These are phyloP conservation scores for Callospermophilus lateralis DNA, from an alignment of 2,113 vertebrate species.

Conservation along the genomic window DNA sequence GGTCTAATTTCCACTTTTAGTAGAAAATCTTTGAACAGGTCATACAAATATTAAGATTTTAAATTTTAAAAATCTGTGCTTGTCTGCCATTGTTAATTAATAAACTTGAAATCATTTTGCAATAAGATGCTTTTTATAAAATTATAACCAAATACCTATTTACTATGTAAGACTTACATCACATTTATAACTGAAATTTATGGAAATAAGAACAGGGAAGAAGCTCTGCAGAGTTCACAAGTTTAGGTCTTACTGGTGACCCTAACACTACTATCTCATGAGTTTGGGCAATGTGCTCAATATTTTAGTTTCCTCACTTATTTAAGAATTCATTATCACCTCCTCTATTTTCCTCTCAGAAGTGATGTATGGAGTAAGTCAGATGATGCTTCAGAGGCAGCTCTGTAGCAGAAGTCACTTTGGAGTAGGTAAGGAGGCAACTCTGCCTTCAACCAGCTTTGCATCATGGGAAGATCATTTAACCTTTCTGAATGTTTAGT, in stretches of 20 bases:
- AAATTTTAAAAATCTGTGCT: background rate
- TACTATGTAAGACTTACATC: background rate
- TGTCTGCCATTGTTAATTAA: conserved; percentile 12
- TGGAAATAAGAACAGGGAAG: background rate
- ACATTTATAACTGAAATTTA: background rate
- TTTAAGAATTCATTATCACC: background rate
- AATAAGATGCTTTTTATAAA: background rate
- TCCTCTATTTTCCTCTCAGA: background rate
- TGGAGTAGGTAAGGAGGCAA: background rate
- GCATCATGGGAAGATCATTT: background rate
- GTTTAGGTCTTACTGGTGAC: background rate
- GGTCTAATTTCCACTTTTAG: background rate
- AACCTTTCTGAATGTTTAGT: background rate
- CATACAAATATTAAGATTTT: background rate
- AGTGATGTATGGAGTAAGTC: background rate
- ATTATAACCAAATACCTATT: background rate
- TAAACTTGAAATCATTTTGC: conserved; percentile 1
- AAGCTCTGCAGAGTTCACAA: background rate
- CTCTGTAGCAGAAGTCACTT: background rate
- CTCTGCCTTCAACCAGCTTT: fast-evolving
- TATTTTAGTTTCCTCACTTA: background rate
- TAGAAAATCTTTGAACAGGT: background rate
- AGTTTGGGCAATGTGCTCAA: background rate
- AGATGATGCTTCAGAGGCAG: background rate
- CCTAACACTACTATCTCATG: background rate